Percentiles rank a stretch among this genome's conserved stretches.
phyloP scores from a whole-genome alignment of 2,888 invertebrate species.

The Drosophila neutralis region DNA sequence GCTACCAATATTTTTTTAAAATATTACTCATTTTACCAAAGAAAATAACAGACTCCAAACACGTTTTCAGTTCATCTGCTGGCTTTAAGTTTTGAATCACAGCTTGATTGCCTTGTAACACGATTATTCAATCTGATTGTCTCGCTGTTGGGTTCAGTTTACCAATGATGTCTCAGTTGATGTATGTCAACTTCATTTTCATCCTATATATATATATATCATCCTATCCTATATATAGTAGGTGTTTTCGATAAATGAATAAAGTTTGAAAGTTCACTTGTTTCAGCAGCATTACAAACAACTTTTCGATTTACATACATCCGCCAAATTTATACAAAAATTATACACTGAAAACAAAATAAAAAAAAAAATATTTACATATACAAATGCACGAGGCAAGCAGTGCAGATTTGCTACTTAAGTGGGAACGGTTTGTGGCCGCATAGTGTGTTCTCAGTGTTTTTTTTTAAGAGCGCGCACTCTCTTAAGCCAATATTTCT shows the following conservation, averaged over 20 bases:
- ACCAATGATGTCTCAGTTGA: not conserved
- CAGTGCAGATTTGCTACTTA: not conserved
- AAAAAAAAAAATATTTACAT: not conserved
- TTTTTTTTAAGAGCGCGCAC: constrained; percentile 32
- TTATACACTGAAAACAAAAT: too few species aligned
- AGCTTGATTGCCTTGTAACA: not conserved
- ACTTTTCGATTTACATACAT: not conserved
- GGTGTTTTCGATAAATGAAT: constrained; percentile 1
- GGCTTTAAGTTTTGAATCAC: not conserved
- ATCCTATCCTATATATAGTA: too few species aligned
- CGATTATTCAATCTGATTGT: not conserved
- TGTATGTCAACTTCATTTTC: not conserved
- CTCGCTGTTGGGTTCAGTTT: not conserved
- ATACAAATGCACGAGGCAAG: not conserved
- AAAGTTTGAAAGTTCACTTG: not conserved
- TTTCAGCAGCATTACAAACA: not conserved
- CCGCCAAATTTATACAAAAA: too few species aligned
- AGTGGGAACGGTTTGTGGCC: not conserved
- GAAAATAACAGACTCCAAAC: not conserved
- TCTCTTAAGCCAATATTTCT: constrained; percentile 39
- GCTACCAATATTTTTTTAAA: not conserved
- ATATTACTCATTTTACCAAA: not conserved
- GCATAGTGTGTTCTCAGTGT: constrained; percentile 36
- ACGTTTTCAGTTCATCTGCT: not conserved
- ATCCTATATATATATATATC: not conserved